Percentiles rank a stretch among this genome's conserved stretches.
Conservation (phyloP, 2,797 vertebrate species). For the Bovichtus variegatus region DNA sequence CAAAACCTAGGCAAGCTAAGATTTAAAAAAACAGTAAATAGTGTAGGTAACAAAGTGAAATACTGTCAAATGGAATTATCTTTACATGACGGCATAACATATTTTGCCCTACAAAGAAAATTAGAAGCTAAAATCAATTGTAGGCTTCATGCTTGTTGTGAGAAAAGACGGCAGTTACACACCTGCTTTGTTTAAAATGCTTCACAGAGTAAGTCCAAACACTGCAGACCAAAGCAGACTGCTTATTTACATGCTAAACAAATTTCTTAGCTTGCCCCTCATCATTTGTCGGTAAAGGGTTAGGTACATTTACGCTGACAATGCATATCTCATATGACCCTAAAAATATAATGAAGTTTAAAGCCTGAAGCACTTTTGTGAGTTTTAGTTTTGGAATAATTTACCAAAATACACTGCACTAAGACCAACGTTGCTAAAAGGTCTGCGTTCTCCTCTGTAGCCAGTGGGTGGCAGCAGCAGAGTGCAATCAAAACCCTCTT, state of each 20-base stretch:
- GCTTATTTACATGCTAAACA: slow-evolving; percentile 56
- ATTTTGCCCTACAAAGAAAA: not conserved
- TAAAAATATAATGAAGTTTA: not conserved
- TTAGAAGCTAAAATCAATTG: not conserved
- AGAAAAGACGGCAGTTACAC: not conserved
- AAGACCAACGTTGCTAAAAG: not conserved
- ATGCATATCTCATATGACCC: not conserved
- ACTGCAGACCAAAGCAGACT: not conserved
- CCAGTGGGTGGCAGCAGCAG: slow-evolving; percentile 82
- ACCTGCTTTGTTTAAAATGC: slow-evolving; percentile 29
- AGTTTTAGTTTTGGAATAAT: not conserved
- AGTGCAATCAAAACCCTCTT: slow-evolving; percentile 24
- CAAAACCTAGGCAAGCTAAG: not conserved
- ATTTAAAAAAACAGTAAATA: not conserved
- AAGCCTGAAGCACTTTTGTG: not conserved
- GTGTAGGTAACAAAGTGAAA: not conserved
- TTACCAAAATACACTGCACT: not conserved
- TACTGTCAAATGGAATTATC: not conserved
- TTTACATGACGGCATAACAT: not conserved
- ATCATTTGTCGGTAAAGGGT: not conserved
- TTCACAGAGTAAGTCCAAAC: not conserved
- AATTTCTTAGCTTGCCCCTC: slow-evolving; percentile 15
- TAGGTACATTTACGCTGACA: not conserved
- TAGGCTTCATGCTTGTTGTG: not conserved
- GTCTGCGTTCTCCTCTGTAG: slow-evolving; percentile 29